Conservation (phyloP, 2,113 vertebrate genomes). For the Psammodynastes pulverulentus region DNA sequence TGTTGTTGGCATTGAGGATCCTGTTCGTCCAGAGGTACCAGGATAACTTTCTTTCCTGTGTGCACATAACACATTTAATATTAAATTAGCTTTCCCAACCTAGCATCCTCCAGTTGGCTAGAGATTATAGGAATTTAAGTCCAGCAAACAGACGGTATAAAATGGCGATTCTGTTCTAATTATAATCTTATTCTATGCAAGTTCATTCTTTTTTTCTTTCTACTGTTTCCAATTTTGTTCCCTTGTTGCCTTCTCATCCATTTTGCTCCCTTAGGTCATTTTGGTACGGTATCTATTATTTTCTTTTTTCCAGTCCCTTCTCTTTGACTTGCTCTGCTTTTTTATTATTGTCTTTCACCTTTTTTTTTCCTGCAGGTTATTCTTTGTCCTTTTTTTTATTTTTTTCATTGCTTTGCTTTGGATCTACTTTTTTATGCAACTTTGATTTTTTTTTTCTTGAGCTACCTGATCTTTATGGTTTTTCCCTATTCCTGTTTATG, state of each 20-base stretch:
- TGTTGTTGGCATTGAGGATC: constrained; percentile 95
- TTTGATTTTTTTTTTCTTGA: not conserved
- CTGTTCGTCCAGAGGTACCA: constrained; percentile 89
- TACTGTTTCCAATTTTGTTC: not conserved
- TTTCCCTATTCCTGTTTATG: not conserved
- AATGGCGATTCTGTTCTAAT: not conserved
- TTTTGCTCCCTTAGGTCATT: not conserved
- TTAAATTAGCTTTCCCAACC: not conserved
- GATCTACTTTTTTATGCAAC: not conserved
- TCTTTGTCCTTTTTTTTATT: not conserved
- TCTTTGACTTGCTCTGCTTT: not conserved
- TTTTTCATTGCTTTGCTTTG: not conserved
- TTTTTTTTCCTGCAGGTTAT: not conserved
- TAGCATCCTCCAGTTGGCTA: not conserved
- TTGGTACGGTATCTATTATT: not conserved
- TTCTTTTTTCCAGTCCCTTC: not conserved
- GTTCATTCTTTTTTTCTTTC: not conserved
- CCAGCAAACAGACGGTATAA: not conserved
- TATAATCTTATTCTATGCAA: not conserved
- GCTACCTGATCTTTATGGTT: not conserved
- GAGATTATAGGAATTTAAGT: not conserved
- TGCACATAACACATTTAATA: not conserved
- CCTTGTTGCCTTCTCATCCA: not conserved
- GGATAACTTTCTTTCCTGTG: not conserved
- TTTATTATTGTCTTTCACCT: not conserved